These are phyloP conservation scores for western clawed frog (Xenopus tropicalis) DNA, from an alignment of 2,113 vertebrate genomes.

Conservation along the genomic window UCB_Xtro_10.0 CM004446.2:34646001-34646500, in stretches of 20 bases:
- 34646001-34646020: too few species aligned
- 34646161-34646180: slow-evolving; percentile 23
- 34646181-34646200: slow-evolving; percentile 27
- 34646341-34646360: too few species aligned
- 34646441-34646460: too few species aligned
- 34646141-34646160: slow-evolving; percentile 21
- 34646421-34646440: too few species aligned
- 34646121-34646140: slow-evolving; percentile 17
- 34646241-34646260: neutral
- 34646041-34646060: slow-evolving; percentile 14
- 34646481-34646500: too few species aligned
- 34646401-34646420: too few species aligned
- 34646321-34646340: too few species aligned
- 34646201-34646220: neutral
- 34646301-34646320: too few species aligned
- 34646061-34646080: slow-evolving; percentile 17
- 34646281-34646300: neutral
- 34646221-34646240: neutral
- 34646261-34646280: neutral
- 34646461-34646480: too few species aligned
- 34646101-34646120: slow-evolving; percentile 15
- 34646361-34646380: too few species aligned
- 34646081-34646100: slow-evolving; percentile 3
- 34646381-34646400: too few species aligned
- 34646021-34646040: too few species aligned